Evolutionary conservation across 1,140 invertebrate genomes (phyloP).

Genomic region (Diorhabda sublineata): DNA sequence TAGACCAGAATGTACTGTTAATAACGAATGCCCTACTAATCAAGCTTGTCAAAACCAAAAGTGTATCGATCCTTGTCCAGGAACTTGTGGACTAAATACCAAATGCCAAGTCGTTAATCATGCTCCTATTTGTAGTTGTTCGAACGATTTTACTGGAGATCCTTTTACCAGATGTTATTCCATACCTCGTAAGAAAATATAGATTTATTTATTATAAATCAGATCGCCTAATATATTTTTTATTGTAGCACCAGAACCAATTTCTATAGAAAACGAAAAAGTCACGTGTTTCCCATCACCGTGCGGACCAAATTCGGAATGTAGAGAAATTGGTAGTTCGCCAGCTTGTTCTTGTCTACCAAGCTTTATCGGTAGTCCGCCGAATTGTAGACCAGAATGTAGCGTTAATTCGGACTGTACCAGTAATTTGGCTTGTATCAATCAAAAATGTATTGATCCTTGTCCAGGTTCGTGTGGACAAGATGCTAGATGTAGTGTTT

Average conservation of each 20-base stretch:
- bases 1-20: constrained; percentile 62
- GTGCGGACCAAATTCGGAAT: constrained; percentile 54
- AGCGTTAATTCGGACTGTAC: constrained; percentile 55
- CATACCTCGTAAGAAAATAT: constrained; percentile 42
- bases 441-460: constrained; percentile 61
- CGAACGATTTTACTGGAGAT: constrained; percentile 56
- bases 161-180: constrained; percentile 53
- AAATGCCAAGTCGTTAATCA: constrained; percentile 58
- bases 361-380: constrained; percentile 52
- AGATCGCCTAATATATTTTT: neutral
- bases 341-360: constrained; percentile 59
- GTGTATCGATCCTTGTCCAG: constrained; percentile 65
- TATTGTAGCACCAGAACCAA: constrained; percentile 40
- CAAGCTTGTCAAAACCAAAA: constrained; percentile 62
- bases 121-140: constrained; percentile 58
- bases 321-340: constrained; percentile 51
- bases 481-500: constrained; percentile 56
- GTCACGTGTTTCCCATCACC: constrained; percentile 58
- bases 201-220: neutral
- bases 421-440: constrained; percentile 53
- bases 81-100: constrained; percentile 56
- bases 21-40: constrained; percentile 59
- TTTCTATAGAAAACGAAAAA: constrained; percentile 21
- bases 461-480: constrained; percentile 64
- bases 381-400: constrained; percentile 55